Conservation (phyloP, 1,140 invertebrate genomes). For the Drosophila persimilis region DNA sequence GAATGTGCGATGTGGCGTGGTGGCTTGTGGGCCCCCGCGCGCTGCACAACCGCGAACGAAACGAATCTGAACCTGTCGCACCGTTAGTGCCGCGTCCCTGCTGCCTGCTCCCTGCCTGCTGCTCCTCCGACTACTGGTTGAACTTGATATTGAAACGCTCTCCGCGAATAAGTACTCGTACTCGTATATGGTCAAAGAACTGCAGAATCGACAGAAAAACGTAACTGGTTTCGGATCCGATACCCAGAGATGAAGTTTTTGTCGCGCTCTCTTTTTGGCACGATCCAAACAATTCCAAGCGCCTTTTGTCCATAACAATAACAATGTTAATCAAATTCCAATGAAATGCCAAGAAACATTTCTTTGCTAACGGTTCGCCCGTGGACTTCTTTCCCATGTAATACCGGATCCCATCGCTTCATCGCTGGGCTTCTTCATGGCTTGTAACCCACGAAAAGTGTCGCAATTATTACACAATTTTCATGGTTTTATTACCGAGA, state of each 20-base stretch:
- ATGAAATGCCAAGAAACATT: slow-evolving; percentile 37
- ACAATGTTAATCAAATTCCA: slow-evolving; percentile 52
- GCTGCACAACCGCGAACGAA: slow-evolving; percentile 17
- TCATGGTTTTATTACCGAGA: slow-evolving; percentile 26
- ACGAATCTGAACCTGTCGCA: slow-evolving; percentile 59
- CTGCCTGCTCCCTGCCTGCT: slow-evolving; percentile 26
- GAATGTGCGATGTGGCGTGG: neutral
- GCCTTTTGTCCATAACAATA: slow-evolving; percentile 43
- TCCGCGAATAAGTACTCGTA: too few species aligned
- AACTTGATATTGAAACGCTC: slow-evolving; percentile 71
- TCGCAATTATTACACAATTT: slow-evolving; percentile 79
- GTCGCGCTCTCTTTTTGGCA: slow-evolving; percentile 21
- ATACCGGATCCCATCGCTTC: slow-evolving; percentile 9
- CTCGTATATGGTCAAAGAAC: slow-evolving; percentile 48
- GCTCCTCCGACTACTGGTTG: slow-evolving; percentile 60
- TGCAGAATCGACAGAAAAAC: slow-evolving; percentile 28
- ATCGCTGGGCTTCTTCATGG: slow-evolving; percentile 37
- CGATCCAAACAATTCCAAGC: slow-evolving; percentile 38
- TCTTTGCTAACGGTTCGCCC: slow-evolving; percentile 36
- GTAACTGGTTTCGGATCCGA: slow-evolving; percentile 56
- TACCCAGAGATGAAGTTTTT: slow-evolving; percentile 28
- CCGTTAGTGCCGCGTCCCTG: slow-evolving; percentile 55
- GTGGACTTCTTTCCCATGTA: slow-evolving; percentile 42
- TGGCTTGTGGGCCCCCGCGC: slow-evolving; percentile 46
- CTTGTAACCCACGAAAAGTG: slow-evolving; percentile 52